Evolutionary conservation across 1,140 invertebrate genomes (phyloP).

Genomic region (Drosophila sp.): DNA sequence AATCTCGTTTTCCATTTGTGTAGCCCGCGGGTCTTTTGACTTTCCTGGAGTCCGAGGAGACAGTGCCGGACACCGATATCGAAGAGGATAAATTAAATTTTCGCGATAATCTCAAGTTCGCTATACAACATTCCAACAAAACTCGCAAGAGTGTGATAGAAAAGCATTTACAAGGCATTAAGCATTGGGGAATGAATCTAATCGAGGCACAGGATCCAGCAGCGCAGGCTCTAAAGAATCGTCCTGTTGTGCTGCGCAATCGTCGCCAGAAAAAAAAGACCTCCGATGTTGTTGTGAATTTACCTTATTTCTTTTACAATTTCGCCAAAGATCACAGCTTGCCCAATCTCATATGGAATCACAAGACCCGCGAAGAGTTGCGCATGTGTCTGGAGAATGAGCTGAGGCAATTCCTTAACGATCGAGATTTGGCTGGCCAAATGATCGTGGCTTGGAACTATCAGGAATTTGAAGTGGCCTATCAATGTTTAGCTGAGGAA

Average conservation of each 20-base stretch:
- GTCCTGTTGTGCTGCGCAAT: constrained; percentile 95
- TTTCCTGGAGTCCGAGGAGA: constrained; percentile 94
- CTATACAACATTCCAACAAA: constrained; percentile 90
- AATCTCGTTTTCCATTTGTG: not conserved
- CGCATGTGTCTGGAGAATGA: constrained; percentile 96
- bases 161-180: constrained; percentile 88
- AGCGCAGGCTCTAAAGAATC: constrained; percentile 84
- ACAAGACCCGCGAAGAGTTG: constrained; percentile 98
- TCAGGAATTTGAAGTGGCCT: constrained; percentile 97
- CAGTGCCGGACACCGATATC: constrained; percentile 89
- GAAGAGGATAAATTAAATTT: constrained; percentile 91
- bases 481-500: constrained; percentile 96
- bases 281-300: constrained; percentile 91
- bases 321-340: constrained; percentile 97
- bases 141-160: constrained; percentile 87
- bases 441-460: constrained; percentile 98
- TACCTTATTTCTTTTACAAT: constrained; percentile 97
- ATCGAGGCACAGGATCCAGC: constrained; percentile 79
- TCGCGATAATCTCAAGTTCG: constrained; percentile 97
- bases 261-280: constrained; percentile 94
- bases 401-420: constrained; percentile 93
- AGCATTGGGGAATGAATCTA: constrained; percentile 82
- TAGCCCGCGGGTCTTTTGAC: constrained; percentile 94
- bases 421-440: constrained; percentile 93
- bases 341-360: constrained; percentile 99